phyloP scores from a whole-genome alignment of 2,888 invertebrate species.

The Tolmerus cingulatus region DNA sequence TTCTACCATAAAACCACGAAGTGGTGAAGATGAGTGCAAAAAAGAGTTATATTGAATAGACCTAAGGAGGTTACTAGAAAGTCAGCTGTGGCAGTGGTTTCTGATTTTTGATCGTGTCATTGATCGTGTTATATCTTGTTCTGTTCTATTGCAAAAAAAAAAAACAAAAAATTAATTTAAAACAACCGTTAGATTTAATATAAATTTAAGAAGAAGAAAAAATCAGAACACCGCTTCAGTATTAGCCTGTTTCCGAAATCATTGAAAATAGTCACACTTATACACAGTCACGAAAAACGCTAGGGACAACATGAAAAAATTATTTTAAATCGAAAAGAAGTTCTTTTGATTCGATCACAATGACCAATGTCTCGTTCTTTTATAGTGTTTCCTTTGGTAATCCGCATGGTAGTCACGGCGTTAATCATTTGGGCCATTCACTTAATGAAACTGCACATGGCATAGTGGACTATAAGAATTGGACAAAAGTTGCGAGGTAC shows the following conservation, averaged over 20 bases:
- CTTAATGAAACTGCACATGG: conserved; percentile 67
- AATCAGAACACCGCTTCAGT: not conserved
- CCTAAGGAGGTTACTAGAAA: not conserved
- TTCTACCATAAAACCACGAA: not conserved
- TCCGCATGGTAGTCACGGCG: conserved; percentile 51
- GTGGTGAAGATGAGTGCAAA: not conserved
- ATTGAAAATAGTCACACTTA: not conserved
- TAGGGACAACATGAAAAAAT: conserved; percentile 11
- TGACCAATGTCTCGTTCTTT: conserved; percentile 46
- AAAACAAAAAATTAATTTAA: no score
- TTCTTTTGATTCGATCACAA: conserved; percentile 6
- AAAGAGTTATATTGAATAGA: not conserved
- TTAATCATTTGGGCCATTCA: conserved; percentile 64
- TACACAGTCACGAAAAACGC: not conserved
- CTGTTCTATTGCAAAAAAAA: not conserved
- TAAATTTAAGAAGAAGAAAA: not conserved
- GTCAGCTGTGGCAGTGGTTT: not conserved
- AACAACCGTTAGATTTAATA: not conserved
- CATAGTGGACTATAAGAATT: conserved; percentile 68
- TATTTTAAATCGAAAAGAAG: not conserved
- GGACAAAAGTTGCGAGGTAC: conserved; percentile 67
- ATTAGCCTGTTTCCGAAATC: not conserved
- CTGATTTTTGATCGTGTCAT: not conserved
- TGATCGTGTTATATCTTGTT: not conserved
- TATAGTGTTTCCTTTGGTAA: conserved; percentile 51